Evolutionary conservation across 1,140 invertebrate species (phyloP), one percentile per base, ranked within the genome.

Genomic region (Campoletis sonorensis): DNA sequence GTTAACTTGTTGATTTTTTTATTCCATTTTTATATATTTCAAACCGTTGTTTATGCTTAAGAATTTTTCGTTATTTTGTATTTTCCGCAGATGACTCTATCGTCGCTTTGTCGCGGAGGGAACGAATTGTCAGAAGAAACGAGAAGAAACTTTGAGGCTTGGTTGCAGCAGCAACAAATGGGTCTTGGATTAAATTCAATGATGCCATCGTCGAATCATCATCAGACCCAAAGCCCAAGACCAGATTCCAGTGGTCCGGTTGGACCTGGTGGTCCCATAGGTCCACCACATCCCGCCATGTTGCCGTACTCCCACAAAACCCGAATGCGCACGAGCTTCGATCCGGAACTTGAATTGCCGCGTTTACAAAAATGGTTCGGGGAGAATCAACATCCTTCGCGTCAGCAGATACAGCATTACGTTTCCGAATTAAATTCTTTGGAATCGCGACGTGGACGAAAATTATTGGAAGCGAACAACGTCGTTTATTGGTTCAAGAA

Each of bases 401-500:
- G 97, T 79, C 96, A 97, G 86, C 97, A 99, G 93, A 99, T 99
- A 89, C 97, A 98, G 86, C 96, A 97, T 84, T 99, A 98, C 90
- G 97, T 99, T 18, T 95, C 96, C 71, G 98, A 99, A 88, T 92
- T 99, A 75, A 99, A 99, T 89, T 95, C 95, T 54, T 90, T 99
- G 68, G 97, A 99, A 86, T 98, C 98, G 49, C 93, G 98, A 18
- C 94, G 97, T 81, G 98, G 98, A 11, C 93, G 97, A 58, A 98
- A 99, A 88, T 98, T 97, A 0, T 93, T 99, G 27, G 98, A 99
- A 91, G 95, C 99, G 0, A 98, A 98, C 88, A 99, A 99, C 89
- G 98, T 99, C 15, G 98, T 99, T 26, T 99, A 99, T 90, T 99
- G 98, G 98, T 99, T 99, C 90, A 99, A 99, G 91, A 99, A 99